Base-by-base conservation (phyloP, 2,797 vertebrate species). In the Acipenser transmontanus region DNA sequence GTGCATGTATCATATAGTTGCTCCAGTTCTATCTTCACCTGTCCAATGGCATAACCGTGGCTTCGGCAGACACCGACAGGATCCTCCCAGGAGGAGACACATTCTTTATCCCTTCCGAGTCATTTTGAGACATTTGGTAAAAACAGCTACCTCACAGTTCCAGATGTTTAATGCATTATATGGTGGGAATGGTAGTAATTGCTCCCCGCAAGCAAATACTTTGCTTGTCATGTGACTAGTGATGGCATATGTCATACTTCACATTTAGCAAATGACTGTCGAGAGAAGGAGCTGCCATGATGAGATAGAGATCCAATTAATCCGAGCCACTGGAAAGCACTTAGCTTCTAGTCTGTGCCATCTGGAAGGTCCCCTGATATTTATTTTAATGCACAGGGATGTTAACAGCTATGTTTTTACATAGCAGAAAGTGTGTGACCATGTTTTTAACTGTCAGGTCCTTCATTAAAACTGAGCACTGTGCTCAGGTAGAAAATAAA, bases 291-390 rank as follows among this genome's bases (percentile, higher is more conserved):
- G 68, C 60, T 71, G 76, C 68, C 72, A 69, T 68, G 68, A 70
- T 73, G 67, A 82, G 81, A 83, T 73, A 75, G 78, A 81, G 34
- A 70, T 71, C 72, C 72, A 79, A 80, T 84, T 86, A 78, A 82
- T 84, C 78, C 74, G 67, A 78, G 72, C 74, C 78, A 79, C 75
- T 76, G 73, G 71, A 82, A 83, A 81, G 73, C 76, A 72, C 77
- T 79, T 72, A 78, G 78, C 71, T 81, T 76, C 74, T 73, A 70
- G 77, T 77, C 68, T 59, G 57, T 13, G 69, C 83, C 85, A 86
- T 86, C 79, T 81, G 79, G 60, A 69, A 57, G 56, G 59, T 79
- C 71, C 70, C 73, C 49, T 49, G 67, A 64, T 69, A 69, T 62
- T 65, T 66, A 67, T 64, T 63, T 17, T 50, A 61, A 62, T 20